Percentiles rank a stretch among this genome's conserved stretches.
Conservation (phyloP, 2,888 invertebrate species). For the Xestia sexstrigata region DNA sequence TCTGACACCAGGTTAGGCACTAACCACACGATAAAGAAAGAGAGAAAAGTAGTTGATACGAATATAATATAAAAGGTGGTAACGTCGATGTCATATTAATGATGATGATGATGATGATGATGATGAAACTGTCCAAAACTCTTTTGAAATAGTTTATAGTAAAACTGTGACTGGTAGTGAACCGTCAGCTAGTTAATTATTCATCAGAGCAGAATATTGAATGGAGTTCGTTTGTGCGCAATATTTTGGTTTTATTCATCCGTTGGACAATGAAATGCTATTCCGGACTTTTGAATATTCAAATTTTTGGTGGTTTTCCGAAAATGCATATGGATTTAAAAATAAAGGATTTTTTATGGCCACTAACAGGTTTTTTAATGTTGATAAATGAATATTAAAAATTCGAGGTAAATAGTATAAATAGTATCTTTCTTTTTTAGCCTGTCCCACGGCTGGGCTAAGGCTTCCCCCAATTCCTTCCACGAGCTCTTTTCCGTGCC, state of each 20-base stretch:
- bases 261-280: constrained; percentile 55
- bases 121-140: not conserved
- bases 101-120: not conserved
- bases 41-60: not conserved
- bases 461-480: too few relatives aligned
- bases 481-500: too few relatives aligned
- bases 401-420: not conserved
- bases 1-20: too few relatives aligned
- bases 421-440: too few relatives aligned
- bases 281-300: constrained; percentile 55
- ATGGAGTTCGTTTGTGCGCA: constrained; percentile 60
- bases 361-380: not conserved
- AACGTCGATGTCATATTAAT: not conserved
- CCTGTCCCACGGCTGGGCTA: too few relatives aligned
- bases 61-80: not conserved
- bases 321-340: constrained; percentile 37
- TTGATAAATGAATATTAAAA: not conserved
- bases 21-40: too few relatives aligned
- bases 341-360: constrained; percentile 13
- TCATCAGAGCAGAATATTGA: constrained; percentile 66
- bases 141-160: constrained; percentile 10
- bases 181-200: constrained; percentile 67
- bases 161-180: constrained; percentile 33
- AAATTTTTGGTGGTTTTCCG: constrained; percentile 33
- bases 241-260: constrained; percentile 62